These are phyloP conservation scores for Leptopilina boulardi DNA, from an alignment of 1,140 invertebrate genomes.

Conservation along the genomic window DNA sequence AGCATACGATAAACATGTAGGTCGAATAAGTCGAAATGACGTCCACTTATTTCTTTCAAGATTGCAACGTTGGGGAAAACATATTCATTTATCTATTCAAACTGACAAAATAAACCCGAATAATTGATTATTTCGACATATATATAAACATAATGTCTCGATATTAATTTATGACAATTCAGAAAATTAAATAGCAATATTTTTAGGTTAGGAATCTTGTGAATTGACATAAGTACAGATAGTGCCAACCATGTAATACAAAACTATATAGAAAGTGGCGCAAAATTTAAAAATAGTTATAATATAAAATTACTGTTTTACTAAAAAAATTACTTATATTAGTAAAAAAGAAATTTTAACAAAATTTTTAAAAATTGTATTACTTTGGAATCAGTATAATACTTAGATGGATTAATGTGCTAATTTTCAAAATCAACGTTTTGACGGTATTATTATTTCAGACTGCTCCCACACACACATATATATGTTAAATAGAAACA, in stretches of 20 bases:
- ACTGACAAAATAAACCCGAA: not conserved
- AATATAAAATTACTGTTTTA: too few species aligned
- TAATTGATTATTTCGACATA: not conserved
- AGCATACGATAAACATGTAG: not conserved
- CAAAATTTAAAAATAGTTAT: too few species aligned
- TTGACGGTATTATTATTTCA: not conserved
- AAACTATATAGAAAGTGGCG: too few species aligned
- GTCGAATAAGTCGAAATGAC: not conserved
- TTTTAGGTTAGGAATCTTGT: too few species aligned
- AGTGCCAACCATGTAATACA: too few species aligned
- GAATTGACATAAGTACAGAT: too few species aligned
- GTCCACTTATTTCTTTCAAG: not conserved
- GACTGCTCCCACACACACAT: slow-evolving; percentile 14
- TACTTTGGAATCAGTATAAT: not conserved
- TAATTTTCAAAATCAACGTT: not conserved
- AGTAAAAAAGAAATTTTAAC: too few species aligned
- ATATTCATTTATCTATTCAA: not conserved
- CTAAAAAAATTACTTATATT: too few species aligned
- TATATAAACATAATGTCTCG: not conserved
- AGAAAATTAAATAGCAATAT: too few species aligned
- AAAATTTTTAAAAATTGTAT: too few species aligned
- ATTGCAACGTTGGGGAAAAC: not conserved
- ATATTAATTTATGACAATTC: too few species aligned
- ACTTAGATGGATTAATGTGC: not conserved
- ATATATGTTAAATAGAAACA: slow-evolving; percentile 16